Evolutionary conservation across 1,140 invertebrate species (phyloP).

Genomic region (Cryptotermes secundus): DNA sequence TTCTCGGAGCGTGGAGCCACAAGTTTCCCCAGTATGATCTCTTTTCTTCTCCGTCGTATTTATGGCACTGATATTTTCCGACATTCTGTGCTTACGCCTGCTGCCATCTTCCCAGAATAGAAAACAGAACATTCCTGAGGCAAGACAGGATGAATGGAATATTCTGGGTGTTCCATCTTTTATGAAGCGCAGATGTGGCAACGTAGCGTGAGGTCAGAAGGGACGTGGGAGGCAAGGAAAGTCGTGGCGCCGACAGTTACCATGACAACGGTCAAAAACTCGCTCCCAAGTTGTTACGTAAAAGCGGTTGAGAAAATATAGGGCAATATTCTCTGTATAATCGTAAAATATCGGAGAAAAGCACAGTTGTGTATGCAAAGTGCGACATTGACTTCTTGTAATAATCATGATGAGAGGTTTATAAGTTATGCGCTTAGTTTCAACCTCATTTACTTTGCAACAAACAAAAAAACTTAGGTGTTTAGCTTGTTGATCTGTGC

Average conservation of each 20-base stretch:
- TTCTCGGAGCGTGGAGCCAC: too few species aligned
- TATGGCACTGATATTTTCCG: too few species aligned
- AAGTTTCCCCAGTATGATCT: too few species aligned
- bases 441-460: too few species aligned
- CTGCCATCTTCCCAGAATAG: neutral
- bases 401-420: neutral
- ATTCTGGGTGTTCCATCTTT: neutral
- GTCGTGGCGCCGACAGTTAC: neutral
- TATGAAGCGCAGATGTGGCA: neutral
- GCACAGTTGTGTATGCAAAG: neutral
- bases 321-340: neutral
- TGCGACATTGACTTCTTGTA: neutral
- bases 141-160: neutral
- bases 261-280: conserved; percentile 19
- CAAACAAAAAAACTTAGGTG: too few species aligned
- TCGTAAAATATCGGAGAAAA: neutral
- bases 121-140: neutral
- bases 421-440: too few species aligned
- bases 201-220: neutral
- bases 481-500: too few species aligned
- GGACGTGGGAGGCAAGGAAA: conserved; percentile 12
- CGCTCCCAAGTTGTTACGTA: conserved; percentile 5
- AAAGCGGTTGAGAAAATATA: conserved; percentile 17
- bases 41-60: too few species aligned
- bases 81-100: too few species aligned